A percentile compares a stretch with the other conserved stretches of the same genome.
phyloP scores from a whole-genome alignment of 2,113 vertebrate species.

The Megaceryle torquata region DNA sequence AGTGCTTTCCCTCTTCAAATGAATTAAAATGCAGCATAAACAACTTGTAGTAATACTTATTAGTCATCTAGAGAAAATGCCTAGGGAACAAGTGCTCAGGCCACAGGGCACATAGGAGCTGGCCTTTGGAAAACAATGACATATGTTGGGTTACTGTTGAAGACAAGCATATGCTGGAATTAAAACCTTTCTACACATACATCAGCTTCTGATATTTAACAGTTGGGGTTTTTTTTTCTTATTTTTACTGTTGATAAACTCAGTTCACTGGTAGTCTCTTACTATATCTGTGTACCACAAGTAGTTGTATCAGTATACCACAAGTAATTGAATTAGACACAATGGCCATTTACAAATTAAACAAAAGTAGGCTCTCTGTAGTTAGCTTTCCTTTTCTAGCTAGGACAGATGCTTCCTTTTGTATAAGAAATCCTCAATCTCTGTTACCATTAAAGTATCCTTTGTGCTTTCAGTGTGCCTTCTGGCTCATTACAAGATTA shows the following conservation, averaged over 20 bases:
- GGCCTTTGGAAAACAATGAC: background rate
- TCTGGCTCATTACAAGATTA: background rate
- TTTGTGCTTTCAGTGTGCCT: background rate
- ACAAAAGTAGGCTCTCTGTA: background rate
- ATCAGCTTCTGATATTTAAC: background rate
- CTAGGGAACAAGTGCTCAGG: background rate
- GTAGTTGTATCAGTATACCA: background rate
- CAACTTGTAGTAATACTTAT: background rate
- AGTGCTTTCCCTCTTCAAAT: background rate
- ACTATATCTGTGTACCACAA: background rate
- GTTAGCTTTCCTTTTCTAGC: background rate
- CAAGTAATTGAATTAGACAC: background rate
- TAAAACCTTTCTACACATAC: background rate
- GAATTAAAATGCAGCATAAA: rapidly evolving
- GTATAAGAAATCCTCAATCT: background rate
- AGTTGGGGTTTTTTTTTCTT: background rate
- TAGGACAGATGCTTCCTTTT: background rate
- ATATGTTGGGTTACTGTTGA: background rate
- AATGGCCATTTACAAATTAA: background rate
- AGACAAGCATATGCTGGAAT: background rate
- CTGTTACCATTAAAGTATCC: background rate
- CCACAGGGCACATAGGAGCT: background rate
- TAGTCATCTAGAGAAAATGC: background rate
- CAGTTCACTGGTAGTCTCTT: background rate
- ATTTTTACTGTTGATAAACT: background rate